Evolutionary conservation across 2,113 vertebrate species (phyloP), one percentile per base, ranked within the genome.

Genomic region (Nothoprocta pentlandii): DNA sequence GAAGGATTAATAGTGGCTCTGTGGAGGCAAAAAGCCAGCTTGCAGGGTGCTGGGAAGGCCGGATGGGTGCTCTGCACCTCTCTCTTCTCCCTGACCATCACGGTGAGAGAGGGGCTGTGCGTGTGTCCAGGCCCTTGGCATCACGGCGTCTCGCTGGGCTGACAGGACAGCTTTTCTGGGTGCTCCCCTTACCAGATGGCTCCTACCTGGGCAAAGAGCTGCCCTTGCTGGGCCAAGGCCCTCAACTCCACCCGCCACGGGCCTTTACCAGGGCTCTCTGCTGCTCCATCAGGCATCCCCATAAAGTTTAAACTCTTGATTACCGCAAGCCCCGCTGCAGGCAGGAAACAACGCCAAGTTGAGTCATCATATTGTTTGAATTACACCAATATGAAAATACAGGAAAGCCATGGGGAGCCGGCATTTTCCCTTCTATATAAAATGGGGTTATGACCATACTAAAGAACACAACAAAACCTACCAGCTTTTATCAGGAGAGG

Each of bases 291-390:
- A 70, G 2, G 71, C 12, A 2, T 85, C 74, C 75, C 83, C 71
- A 6, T 97, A 94, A 97, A 97, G 86, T 71, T 82, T 75, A 87
- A 92, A 85, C 90, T 82, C 95, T 94, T 20, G 32, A 69, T 91
- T 91, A 94, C 85, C 87, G 79, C 16, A 34, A 93, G 88, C 83
- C 71, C 94, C 51, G 22, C 30, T 89, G 82, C 59, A 96, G 93
- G 94, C 90, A 92, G 95, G 95, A 97, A 97, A 93, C 85, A 10
- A 93, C 6, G 54, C 92, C 39, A 30, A 95, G 94, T 95, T 80
- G 92, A 97, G 96, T 87, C 85, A 71, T 97, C 97, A 95, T 97
- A 84, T 97, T 98, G 98, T 98, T 97, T 94, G 94, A 97, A 98
- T 98, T 97, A 98, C 80, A 92, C 84, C 93, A 90, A 85, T 96